Evolutionary conservation across 2,797 vertebrate genomes (phyloP), one percentile per base, ranked within the genome.

Genomic region (Euphonia xanthogaster): DNA sequence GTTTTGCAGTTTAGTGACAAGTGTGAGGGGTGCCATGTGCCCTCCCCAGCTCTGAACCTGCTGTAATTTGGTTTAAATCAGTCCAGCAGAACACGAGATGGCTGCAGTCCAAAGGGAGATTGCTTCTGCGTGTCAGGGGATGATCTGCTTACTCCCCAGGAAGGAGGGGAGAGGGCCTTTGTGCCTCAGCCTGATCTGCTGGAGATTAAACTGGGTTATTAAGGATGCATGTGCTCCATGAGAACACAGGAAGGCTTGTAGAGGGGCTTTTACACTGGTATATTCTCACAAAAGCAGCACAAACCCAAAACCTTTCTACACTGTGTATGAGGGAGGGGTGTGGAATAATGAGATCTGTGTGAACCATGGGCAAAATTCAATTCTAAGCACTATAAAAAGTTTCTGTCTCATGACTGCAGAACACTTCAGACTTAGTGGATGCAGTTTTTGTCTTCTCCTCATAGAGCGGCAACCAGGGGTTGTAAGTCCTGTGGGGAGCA

Each of bases 1-100:
- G 87, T 42, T 94, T 20, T 97, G 97, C 97, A 97, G 97, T 97
- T 97, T 97, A 97, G 97, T 95, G 97, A 97, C 97, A 96, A 93
- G 66, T 68, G 33, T 73, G 94, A 81, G 83, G 65, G 40, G 75
- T 78, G 81, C 50, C 60, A n/a, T 19, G 54, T 47, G 88, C 74
- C 85, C 78, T 94, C 88, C 68, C 89, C 74, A 79, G 72, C 86
- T 87, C 61, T 85, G 71, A 94, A 60, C 48, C 44, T n/a, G 31
- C 57, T 50, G 66, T 40, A 66, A 80, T 91, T 79, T 54, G 67
- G 21, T 70, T 84, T 84, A 70, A 82, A 88, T 72, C 68, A 75
- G 62, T 30, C 33, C 72, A 85, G 77, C 7, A 2, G 63, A 76
- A 33, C 71, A 35, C 1, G 0, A 82, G 80, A 7, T 72, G 67